Base-by-base conservation (phyloP, 2,113 vertebrate genomes). In the Python bivittatus region DNA sequence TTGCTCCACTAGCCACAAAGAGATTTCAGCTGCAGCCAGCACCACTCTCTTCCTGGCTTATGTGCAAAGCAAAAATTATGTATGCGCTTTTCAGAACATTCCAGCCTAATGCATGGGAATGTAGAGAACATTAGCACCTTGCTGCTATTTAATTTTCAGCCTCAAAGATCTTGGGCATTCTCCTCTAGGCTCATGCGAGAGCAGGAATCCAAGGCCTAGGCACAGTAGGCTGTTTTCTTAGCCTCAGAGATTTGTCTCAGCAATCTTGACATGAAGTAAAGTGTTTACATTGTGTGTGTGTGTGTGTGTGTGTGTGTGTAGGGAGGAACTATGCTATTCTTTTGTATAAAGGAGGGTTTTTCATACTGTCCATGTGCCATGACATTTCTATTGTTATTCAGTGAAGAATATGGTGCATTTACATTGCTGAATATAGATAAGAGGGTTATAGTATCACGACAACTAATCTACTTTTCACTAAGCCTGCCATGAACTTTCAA, bases 141-240 rank as follows among this genome's bases (percentile, higher is more conserved):
- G 92, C 95, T 94, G 95, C 95, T 97, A 95, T 97, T 96, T 96
- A 97, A 97, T 97, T 97, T 97, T 97, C 97, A 97, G 97, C 96
- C 96, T 94, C 96, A 97, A 93, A 97, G 96, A 96, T 95, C 96
- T 95, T 96, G 95, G 96, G 94, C 96, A 88, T 96, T 96, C 95
- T 97, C 94, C 96, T 96, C 92, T 6, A 96, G 95, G 95, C 96
- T 96, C 96, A 95, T 96, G 95, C 94, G 96, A 94, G 96, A 97
- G 92, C 93, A 96, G 84, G 93, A 97, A 96, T 94, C 96, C 96
- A 97, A 97, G 95, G 95, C 95, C 97, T 96, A 95, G 96, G 96
- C 94, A 95, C 91, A 91, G 29, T 57, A 91, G 86, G 56, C 95
- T 95, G 94, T 96, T 96, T 92, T 91, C 95, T 96, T 95, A 95